Evolutionary conservation across 30 jellyfish, hydroid and myxozoan species (phyloP), one percentile per base, ranked within the genome.

Genomic region (Catostylus mosaicus): DNA sequence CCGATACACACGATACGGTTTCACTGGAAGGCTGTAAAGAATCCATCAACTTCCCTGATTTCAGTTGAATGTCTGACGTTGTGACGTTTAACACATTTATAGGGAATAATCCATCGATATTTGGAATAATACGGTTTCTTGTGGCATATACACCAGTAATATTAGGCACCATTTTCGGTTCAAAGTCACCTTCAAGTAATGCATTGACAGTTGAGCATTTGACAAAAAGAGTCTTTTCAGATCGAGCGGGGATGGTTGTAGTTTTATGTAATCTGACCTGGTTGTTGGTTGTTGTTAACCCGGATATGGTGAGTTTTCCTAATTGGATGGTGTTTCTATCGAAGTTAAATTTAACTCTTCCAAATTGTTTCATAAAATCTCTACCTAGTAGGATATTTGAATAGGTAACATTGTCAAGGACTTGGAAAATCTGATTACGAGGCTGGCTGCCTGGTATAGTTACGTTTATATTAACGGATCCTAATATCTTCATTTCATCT

Each of bases 161-260:
- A 33, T 36, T 46, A 24, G 65, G 73, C 33, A 32, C 40, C 45
- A 57, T 46, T 1, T 46, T 52, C 1, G 92, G 86, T 38, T 69
- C 86, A 67, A 82, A 82, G 27, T 82, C 92, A 27, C 86, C 86
- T 45, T 11, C 26, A 0, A 82, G 56, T 9, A 67, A n/a, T 2
- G 92, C 4, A 37, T 82, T 82, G 40, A 9, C 27, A 1, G 70
- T 47, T 67, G 92, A 45, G 69, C 40, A 82, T 57, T 69, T 82
- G 3, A 67, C 92, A 9, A 82, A 50, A 67, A 82, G 80, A 38
- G 34, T 45, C 84, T 45, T 66, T 51, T 80, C 85, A 63, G 84
- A 80, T 2, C 85, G 90, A 19, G 90, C 51, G 30, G 90, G 90
- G 63, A 65, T 67, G 32, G 84, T 66, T 14, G 75, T 35, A 23